Evolutionary conservation across 2,888 invertebrate species (phyloP).

Genomic region (Mythimna vitellina): DNA sequence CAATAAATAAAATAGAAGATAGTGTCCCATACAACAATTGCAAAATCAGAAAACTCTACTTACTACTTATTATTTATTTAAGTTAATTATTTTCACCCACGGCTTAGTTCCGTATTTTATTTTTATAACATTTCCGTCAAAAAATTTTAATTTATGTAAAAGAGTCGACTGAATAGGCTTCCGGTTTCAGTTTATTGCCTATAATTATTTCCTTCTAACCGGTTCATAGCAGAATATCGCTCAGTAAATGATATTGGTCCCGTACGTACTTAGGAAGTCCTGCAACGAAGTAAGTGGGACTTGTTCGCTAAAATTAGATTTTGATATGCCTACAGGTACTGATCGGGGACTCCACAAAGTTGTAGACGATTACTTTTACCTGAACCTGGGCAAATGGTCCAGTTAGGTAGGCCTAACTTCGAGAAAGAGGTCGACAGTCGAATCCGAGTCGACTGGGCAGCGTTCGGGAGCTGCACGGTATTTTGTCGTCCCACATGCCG

Average conservation of each 20-base stretch:
- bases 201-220: slow-evolving; percentile 38
- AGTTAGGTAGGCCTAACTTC: no score
- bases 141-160: slow-evolving; percentile 30
- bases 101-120: not conserved
- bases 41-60: not conserved
- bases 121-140: slow-evolving; percentile 1
- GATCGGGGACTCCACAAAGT: no score
- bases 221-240: slow-evolving; percentile 2
- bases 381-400: no score
- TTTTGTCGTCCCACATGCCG: no score
- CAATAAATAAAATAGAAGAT: not conserved
- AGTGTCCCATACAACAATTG: not conserved
- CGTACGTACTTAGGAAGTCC: slow-evolving; percentile 31
- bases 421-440: no score
- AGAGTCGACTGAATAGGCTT: slow-evolving; percentile 23
- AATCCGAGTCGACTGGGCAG: no score
- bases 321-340: not conserved
- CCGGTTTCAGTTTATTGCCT: slow-evolving; percentile 25
- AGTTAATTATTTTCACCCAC: not conserved
- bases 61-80: not conserved
- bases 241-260: slow-evolving; percentile 23
- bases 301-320: not conserved
- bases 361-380: no score
- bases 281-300: no score
- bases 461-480: no score